Evolutionary conservation across 2,888 invertebrate species (phyloP).

Genomic region (Ichneumon xanthorius): DNA sequence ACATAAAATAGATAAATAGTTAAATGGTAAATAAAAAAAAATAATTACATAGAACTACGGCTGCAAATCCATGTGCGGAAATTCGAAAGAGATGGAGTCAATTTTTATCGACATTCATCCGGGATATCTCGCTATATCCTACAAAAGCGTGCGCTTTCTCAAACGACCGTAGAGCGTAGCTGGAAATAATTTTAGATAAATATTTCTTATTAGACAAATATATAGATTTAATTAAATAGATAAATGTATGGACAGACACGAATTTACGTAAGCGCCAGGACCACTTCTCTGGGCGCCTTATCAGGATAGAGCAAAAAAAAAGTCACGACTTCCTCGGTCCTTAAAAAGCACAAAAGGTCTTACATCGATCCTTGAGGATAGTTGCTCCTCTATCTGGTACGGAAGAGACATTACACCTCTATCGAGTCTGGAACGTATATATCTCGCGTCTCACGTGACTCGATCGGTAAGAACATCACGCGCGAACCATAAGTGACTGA

Average conservation of each 20-base stretch:
- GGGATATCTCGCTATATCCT: background rate
- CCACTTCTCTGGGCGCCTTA: background rate
- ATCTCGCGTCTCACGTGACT: slow-evolving; percentile 26
- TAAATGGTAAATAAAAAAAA: no score
- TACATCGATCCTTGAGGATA: slow-evolving; percentile 3
- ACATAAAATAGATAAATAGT: no score
- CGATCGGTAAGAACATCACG: slow-evolving; percentile 82
- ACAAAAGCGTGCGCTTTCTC: no score
- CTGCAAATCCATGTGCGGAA: background rate
- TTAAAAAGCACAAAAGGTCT: background rate
- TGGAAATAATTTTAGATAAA: no score
- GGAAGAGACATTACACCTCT: slow-evolving; percentile 15
- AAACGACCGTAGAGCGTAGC: no score
- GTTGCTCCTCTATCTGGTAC: background rate
- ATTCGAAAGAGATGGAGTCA: slow-evolving; percentile 57
- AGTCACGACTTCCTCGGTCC: background rate
- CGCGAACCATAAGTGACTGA: slow-evolving; percentile 78
- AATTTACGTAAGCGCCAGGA: background rate
- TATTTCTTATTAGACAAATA: no score
- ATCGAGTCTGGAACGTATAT: slow-evolving; percentile 21
- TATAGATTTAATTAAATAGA: background rate
- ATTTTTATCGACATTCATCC: slow-evolving; percentile 24
- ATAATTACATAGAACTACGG: no score
- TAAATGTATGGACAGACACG: background rate
- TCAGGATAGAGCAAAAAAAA: background rate